These are phyloP conservation scores for Pachydiplax longipennis DNA, from an alignment of 2,888 invertebrate species.

Conservation along the genomic window DNA sequence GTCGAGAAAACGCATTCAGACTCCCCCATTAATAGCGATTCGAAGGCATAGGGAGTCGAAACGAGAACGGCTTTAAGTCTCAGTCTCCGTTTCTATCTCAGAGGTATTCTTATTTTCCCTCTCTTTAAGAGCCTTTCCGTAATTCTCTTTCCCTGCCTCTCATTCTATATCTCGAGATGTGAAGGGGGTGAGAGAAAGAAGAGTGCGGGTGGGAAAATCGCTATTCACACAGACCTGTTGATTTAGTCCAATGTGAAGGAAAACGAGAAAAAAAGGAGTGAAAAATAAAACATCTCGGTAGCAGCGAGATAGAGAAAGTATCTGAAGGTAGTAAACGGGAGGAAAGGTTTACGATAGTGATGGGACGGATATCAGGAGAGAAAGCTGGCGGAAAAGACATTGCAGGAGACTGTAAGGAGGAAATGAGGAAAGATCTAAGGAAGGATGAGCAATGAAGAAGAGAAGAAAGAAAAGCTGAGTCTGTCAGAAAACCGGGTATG, in stretches of 20 bases:
- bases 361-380: background rate
- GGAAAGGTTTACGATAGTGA: background rate
- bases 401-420: too few relatives aligned
- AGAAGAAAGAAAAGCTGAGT: too few relatives aligned
- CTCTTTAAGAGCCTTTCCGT: background rate
- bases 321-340: background rate
- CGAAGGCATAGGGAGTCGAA: background rate
- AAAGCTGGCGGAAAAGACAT: background rate
- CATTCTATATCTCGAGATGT: conserved; percentile 8
- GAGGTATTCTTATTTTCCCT: background rate
- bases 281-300: background rate
- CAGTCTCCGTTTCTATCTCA: background rate
- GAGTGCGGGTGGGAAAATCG: conserved; percentile 18
- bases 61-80: background rate
- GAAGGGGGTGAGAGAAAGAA: background rate
- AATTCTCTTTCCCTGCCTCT: background rate
- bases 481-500: too few relatives aligned
- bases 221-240: conserved; percentile 45
- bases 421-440: too few relatives aligned
- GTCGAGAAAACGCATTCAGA: conserved; percentile 8
- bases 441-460: too few relatives aligned
- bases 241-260: conserved; percentile 37
- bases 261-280: background rate
- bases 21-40: background rate
- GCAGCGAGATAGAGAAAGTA: background rate